Percentiles rank a stretch among this genome's conserved stretches.
Conservation (phyloP, 2,888 invertebrate species). For the Dasysyrphus tricinctus region DNA sequence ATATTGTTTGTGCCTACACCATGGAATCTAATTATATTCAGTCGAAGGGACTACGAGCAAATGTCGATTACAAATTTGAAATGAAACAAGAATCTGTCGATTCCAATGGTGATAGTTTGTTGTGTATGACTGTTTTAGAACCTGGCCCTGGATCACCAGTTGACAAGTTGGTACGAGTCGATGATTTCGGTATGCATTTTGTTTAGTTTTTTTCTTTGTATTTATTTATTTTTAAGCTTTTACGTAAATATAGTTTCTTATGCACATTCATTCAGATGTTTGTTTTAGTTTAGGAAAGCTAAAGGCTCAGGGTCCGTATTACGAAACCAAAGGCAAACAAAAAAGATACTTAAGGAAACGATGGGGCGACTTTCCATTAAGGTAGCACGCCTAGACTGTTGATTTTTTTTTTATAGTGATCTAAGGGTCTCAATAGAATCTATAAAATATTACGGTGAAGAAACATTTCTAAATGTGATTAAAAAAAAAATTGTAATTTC, state of each 20-base stretch:
- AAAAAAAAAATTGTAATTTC: too few relatives aligned
- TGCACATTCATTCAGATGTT: too few relatives aligned
- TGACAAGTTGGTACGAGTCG: constrained; percentile 38
- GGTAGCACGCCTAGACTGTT: too few relatives aligned
- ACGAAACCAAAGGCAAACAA: too few relatives aligned
- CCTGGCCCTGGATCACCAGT: neutral
- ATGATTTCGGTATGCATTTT: constrained; percentile 56
- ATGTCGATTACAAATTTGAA: constrained; percentile 62
- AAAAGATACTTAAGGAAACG: too few relatives aligned
- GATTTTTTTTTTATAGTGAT: too few relatives aligned
- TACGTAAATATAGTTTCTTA: neutral
- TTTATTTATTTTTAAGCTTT: neutral
- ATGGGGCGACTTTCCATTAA: too few relatives aligned
- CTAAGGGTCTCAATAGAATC: too few relatives aligned
- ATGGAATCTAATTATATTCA: constrained; percentile 76
- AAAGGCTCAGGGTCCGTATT: too few relatives aligned
- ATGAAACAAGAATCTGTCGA: constrained; percentile 10
- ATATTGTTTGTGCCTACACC: constrained; percentile 77
- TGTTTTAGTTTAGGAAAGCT: too few relatives aligned
- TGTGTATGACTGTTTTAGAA: neutral
- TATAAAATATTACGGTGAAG: too few relatives aligned
- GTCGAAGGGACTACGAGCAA: constrained; percentile 34
- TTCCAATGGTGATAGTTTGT: neutral
- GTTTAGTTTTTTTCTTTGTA: neutral
- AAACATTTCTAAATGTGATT: too few relatives aligned